A percentile compares a stretch with the other conserved stretches of the same genome.
Evolutionary conservation across 2,888 invertebrate genomes (phyloP).

Genomic region (Girardia tigrina): DNA sequence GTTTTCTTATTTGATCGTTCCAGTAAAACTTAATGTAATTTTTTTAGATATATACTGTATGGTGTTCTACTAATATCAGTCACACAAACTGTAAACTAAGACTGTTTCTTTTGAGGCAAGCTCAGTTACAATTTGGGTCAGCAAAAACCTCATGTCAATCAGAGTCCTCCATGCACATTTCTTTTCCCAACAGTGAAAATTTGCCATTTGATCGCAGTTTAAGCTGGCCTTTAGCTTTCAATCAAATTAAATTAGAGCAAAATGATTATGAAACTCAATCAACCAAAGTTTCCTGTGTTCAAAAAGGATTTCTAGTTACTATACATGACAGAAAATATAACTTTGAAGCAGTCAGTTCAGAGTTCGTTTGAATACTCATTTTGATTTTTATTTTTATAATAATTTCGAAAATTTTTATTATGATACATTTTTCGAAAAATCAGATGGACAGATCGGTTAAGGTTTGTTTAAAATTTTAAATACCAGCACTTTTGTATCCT

Average conservation of each 20-base stretch:
- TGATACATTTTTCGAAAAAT: no score
- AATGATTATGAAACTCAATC: not conserved
- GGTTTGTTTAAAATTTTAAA: no score
- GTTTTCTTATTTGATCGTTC: no score
- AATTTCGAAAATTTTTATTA: no score
- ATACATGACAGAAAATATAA: constrained; percentile 4
- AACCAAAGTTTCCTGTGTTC: not conserved
- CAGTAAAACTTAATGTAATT: no score
- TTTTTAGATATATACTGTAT: not conserved
- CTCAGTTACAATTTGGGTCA: not conserved
- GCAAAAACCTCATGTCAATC: not conserved
- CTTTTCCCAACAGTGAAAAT: not conserved
- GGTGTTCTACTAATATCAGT: constrained; percentile 11
- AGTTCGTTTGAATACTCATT: no score
- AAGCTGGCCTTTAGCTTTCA: not conserved
- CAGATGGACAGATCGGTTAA: no score
- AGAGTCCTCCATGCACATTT: not conserved
- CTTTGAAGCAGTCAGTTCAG: constrained; percentile 7
- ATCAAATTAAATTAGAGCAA: not conserved
- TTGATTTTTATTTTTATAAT: no score
- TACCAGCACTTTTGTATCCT: no score
- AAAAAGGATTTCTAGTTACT: not conserved
- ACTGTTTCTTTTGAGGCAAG: not conserved
- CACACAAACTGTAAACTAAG: not conserved
- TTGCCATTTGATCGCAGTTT: constrained; percentile 15